A percentile compares a stretch with the other conserved stretches of the same genome.
phyloP scores from a whole-genome alignment of 2,113 vertebrate genomes.

The Peucedramus taeniatus region DNA sequence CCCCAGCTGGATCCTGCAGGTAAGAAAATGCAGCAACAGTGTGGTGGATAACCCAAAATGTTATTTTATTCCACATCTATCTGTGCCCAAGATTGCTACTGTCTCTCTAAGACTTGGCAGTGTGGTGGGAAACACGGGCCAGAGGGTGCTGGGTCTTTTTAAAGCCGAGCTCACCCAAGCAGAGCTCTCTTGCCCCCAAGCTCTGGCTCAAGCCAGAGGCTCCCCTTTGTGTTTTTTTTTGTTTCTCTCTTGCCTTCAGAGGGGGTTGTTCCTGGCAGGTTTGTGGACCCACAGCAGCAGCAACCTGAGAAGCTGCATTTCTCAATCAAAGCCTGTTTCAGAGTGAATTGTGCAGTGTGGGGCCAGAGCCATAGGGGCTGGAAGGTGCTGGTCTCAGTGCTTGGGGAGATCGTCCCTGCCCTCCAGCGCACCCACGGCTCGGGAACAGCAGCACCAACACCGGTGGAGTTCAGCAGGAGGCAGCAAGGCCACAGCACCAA shows the following conservation, averaged over 20 bases:
- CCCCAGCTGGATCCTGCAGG: neutral
- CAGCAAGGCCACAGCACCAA: neutral
- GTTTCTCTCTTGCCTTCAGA: neutral
- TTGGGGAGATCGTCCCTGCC: accelerated
- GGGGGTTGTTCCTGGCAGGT: accelerated
- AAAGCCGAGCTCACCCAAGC: neutral
- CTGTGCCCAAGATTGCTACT: neutral
- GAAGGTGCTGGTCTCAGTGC: neutral
- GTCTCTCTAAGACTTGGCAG: neutral
- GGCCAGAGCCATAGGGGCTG: neutral
- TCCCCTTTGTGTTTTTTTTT: accelerated
- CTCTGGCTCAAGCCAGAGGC: neutral
- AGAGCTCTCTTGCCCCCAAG: neutral
- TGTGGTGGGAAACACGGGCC: accelerated
- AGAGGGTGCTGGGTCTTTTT: too few species aligned
- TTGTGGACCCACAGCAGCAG: neutral
- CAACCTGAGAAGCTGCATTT: neutral
- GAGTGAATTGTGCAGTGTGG: neutral
- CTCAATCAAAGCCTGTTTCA: neutral
- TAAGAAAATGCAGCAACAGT: neutral
- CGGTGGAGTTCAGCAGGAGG: accelerated
- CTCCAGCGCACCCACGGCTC: neutral
- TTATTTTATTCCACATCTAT: neutral
- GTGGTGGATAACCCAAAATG: neutral
- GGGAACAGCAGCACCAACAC: neutral